A percentile compares a stretch with the other conserved stretches of the same genome.
Evolutionary conservation across 2,888 invertebrate species (phyloP).

Genomic region (Drosophila birchii): DNA sequence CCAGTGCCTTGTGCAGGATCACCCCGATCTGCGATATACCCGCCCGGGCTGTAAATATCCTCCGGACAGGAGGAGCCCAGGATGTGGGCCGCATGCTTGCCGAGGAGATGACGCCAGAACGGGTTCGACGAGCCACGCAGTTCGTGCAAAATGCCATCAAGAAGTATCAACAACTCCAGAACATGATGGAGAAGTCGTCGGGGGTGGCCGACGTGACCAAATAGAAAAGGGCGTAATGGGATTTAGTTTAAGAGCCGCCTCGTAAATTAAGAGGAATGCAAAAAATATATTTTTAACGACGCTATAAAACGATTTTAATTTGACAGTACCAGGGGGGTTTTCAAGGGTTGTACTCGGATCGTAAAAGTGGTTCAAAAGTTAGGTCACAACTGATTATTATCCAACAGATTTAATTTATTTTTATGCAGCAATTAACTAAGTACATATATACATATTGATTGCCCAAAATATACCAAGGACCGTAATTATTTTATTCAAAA

Average conservation of each 20-base stretch:
- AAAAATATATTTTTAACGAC: slow-evolving; percentile 53
- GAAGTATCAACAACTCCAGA: slow-evolving; percentile 85
- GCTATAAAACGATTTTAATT: slow-evolving; percentile 33
- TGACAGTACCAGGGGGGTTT: background rate
- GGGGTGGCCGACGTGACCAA: slow-evolving; percentile 9
- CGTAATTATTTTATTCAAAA: too few species aligned
- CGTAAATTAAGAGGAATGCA: slow-evolving; percentile 32
- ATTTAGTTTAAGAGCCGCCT: slow-evolving; percentile 42
- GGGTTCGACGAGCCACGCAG: slow-evolving; percentile 86
- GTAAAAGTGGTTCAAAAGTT: too few species aligned
- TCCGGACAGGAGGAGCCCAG: slow-evolving; percentile 75
- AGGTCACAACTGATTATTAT: too few species aligned
- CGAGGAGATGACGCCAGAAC: slow-evolving; percentile 86
- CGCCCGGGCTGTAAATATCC: slow-evolving; percentile 77
- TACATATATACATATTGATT: too few species aligned
- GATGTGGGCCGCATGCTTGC: slow-evolving; percentile 82
- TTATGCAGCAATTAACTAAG: too few species aligned
- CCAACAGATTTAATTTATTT: too few species aligned
- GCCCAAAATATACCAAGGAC: too few species aligned
- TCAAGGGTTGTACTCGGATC: background rate
- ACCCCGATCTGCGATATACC: slow-evolving; percentile 87
- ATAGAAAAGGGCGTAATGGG: slow-evolving; percentile 15
- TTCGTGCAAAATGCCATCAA: slow-evolving; percentile 86
- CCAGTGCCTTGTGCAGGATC: slow-evolving; percentile 86
- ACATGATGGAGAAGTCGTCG: slow-evolving; percentile 49